phyloP scores from a whole-genome alignment of 2,113 vertebrate genomes.

The Oreochromis aureus region DNA sequence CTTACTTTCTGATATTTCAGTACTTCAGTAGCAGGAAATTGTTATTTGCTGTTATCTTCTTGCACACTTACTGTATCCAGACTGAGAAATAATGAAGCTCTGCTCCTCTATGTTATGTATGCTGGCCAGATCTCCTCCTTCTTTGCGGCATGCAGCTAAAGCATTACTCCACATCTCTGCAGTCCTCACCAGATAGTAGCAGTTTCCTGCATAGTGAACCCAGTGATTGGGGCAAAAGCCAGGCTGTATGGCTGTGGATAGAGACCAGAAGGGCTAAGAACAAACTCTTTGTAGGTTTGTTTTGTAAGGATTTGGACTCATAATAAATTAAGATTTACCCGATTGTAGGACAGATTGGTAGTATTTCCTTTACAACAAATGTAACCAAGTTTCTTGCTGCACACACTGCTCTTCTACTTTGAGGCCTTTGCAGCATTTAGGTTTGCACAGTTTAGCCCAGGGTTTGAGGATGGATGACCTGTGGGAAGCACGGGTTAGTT shows the following conservation, averaged over 20 bases:
- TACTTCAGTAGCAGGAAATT: background rate
- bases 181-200: conserved; percentile 80
- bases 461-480: conserved; percentile 87
- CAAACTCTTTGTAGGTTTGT: background rate
- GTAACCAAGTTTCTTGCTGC: conserved; percentile 85
- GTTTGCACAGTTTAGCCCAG: conserved; percentile 82
- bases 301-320: background rate
- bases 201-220: conserved; percentile 84
- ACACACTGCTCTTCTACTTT: conserved; percentile 86
- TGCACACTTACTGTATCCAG: conserved; percentile 77
- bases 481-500: background rate
- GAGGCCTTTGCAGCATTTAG: conserved; percentile 84
- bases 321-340: background rate
- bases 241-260: conserved; percentile 68
- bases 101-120: background rate
- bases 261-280: background rate
- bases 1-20: background rate
- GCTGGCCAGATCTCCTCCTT: conserved; percentile 80
- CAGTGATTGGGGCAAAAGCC: conserved; percentile 81
- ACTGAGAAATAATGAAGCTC: background rate
- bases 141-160: conserved; percentile 78
- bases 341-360: conserved; percentile 41
- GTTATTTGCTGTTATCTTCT: background rate
- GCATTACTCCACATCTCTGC: conserved; percentile 84
- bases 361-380: conserved; percentile 88